Conservation (phyloP, 2,113 vertebrate genomes). For the Scalopus aquaticus region DNA sequence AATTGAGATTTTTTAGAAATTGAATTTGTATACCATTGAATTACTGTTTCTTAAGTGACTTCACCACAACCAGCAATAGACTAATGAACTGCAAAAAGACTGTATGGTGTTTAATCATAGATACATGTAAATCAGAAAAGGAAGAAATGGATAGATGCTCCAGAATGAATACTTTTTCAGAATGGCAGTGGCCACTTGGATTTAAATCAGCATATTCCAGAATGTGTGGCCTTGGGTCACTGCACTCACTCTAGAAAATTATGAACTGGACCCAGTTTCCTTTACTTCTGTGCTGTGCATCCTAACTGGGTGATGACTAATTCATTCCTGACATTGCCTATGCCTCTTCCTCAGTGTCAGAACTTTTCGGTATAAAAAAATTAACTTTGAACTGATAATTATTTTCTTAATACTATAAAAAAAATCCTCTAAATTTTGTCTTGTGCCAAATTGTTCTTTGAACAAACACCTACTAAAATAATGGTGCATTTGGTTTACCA, state of each 20-base stretch:
- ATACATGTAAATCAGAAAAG: constrained; percentile 23
- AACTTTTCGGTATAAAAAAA: constrained; percentile 22
- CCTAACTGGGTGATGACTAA: neutral
- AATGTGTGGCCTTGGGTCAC: neutral
- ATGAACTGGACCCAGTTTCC: neutral
- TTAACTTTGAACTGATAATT: neutral
- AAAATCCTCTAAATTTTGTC: constrained; percentile 56
- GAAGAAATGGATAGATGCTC: neutral
- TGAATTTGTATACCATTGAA: neutral
- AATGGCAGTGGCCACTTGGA: neutral
- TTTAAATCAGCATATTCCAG: neutral
- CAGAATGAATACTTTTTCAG: neutral
- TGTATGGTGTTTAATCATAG: neutral
- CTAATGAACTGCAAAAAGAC: neutral
- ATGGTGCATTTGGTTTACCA: constrained; percentile 74
- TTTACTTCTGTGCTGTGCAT: neutral
- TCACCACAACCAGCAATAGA: neutral
- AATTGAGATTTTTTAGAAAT: constrained; percentile 39
- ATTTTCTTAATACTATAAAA: constrained; percentile 67
- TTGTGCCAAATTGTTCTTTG: constrained; percentile 78
- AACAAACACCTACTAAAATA: constrained; percentile 68
- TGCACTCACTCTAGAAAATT: neutral
- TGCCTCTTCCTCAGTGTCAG: neutral
- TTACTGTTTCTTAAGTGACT: constrained; percentile 22
- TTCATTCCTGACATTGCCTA: neutral